These are phyloP conservation scores for Chinchilla lanigera DNA, from an alignment of 2,113 vertebrate genomes.

Conservation along the genomic window DNA sequence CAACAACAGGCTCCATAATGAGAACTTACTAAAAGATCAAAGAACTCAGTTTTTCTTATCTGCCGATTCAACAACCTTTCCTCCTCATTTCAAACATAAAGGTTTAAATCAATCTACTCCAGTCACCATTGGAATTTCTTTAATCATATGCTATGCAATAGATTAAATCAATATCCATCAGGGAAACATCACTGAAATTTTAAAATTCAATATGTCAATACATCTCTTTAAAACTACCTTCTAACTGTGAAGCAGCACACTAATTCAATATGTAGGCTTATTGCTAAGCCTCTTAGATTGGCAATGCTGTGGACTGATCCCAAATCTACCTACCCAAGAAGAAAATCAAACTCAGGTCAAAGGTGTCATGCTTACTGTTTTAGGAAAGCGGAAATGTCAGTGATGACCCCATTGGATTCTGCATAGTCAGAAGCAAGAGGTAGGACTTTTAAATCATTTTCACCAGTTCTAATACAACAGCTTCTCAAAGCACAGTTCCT, in stretches of 20 bases:
- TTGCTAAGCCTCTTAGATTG: neutral
- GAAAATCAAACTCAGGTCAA: neutral
- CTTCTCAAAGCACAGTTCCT: neutral
- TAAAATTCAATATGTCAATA: neutral
- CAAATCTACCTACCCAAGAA: neutral
- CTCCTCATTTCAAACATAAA: neutral
- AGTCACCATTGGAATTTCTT: neutral
- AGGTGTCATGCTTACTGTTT: neutral
- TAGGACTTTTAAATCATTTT: neutral
- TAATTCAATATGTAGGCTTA: neutral
- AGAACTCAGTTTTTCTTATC: neutral
- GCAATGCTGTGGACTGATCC: neutral
- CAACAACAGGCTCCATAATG: neutral
- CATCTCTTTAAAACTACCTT: neutral
- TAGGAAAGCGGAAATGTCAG: neutral
- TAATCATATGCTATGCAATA: neutral
- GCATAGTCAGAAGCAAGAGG: neutral
- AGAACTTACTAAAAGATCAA: neutral
- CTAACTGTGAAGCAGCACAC: neutral
- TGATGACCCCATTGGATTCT: neutral
- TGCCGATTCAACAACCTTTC: neutral
- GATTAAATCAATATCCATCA: neutral
- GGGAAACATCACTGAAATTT: conserved; percentile 5
- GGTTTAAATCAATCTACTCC: neutral
- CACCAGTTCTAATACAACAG: neutral